Conservation (phyloP, 2,113 vertebrate species). For the Seriola rivoliana region DNA sequence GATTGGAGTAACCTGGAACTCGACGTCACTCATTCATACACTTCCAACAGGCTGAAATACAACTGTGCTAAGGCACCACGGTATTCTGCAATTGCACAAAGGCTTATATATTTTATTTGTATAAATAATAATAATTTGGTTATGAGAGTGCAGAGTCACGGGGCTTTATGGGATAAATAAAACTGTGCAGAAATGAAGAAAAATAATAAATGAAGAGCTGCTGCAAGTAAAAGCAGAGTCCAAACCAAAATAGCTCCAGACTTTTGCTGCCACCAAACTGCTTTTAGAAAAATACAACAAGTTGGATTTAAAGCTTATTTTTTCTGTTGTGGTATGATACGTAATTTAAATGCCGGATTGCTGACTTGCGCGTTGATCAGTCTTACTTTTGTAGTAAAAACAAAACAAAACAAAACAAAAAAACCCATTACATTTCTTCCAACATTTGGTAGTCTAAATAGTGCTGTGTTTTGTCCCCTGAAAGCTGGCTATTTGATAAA, state of each 20-base stretch:
- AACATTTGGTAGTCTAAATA: constrained; percentile 75
- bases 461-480: constrained; percentile 74
- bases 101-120: neutral
- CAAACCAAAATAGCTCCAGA: constrained; percentile 8
- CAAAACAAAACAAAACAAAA: constrained; percentile 3
- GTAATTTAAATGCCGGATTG: constrained; percentile 24
- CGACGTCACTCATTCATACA: constrained; percentile 69
- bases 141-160: neutral
- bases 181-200: neutral
- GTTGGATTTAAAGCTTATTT: constrained; percentile 36
- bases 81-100: constrained; percentile 14
- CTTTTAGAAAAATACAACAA: neutral
- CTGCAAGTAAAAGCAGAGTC: neutral
- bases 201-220: neutral
- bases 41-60: constrained; percentile 44
- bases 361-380: constrained; percentile 29
- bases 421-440: constrained; percentile 53
- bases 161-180: neutral
- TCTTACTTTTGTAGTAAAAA: constrained; percentile 20
- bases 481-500: constrained; percentile 79
- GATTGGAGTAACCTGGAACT: constrained; percentile 72
- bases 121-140: constrained; percentile 1
- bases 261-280: neutral
- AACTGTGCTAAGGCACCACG: constrained; percentile 24
- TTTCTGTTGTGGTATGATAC: neutral